These are phyloP conservation scores for Strix uralensis DNA, from an alignment of 2,113 vertebrate species.

Conservation along the genomic window DNA sequence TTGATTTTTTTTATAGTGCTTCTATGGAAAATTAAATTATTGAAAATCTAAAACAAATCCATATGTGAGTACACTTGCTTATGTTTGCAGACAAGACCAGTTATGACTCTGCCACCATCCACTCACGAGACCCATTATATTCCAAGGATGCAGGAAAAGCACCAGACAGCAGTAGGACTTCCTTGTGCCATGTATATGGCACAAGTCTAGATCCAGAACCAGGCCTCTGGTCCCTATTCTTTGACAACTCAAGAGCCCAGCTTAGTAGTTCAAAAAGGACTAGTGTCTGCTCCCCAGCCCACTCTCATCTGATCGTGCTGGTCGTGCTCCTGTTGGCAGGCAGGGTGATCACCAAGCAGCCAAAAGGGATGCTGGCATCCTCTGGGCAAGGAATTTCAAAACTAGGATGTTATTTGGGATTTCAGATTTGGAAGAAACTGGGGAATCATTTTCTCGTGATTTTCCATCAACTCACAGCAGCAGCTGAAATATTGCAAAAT, in stretches of 20 bases:
- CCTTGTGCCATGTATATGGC: neutral
- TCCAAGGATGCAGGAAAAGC: neutral
- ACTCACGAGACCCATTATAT: neutral
- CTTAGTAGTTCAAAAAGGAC: neutral
- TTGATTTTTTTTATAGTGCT: neutral
- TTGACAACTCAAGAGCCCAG: neutral
- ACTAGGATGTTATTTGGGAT: neutral
- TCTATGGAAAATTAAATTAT: neutral
- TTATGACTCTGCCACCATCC: neutral
- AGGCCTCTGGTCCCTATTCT: neutral
- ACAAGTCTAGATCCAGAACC: neutral
- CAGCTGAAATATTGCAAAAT: neutral
- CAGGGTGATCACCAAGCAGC: neutral
- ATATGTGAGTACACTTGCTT: rapidly evolving
- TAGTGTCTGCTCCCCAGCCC: neutral
- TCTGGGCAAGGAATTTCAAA: neutral
- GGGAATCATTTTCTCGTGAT: neutral
- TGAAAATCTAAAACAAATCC: neutral
- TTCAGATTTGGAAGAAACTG: neutral
- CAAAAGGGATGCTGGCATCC: neutral
- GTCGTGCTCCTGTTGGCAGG: neutral
- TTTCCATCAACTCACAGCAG: neutral
- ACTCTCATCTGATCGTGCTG: neutral
- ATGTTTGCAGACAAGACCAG: neutral
- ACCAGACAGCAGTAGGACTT: neutral